Evolutionary conservation across 2,888 invertebrate genomes (phyloP).

Genomic region (Ectemnius continuus): DNA sequence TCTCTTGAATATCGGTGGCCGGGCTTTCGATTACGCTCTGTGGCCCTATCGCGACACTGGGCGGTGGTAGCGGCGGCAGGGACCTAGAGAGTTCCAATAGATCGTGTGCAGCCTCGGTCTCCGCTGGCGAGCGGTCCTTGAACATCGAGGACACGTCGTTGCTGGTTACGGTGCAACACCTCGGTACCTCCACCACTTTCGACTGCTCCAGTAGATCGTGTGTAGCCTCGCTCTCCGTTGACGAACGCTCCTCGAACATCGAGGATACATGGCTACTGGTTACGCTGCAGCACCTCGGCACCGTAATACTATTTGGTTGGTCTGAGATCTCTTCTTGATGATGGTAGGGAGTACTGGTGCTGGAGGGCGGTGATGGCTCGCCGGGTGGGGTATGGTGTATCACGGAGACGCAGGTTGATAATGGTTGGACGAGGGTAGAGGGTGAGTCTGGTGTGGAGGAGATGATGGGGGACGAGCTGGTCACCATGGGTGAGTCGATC

Average conservation of each 20-base stretch:
- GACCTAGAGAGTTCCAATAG: slow-evolving; percentile 87
- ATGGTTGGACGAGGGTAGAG: slow-evolving; percentile 19
- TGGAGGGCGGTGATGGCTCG: slow-evolving; percentile 40
- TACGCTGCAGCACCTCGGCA: slow-evolving; percentile 38
- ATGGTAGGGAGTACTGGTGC: slow-evolving; percentile 40
- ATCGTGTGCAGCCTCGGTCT: slow-evolving; percentile 94
- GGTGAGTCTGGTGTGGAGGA: slow-evolving; percentile 29
- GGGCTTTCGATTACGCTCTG: slow-evolving; percentile 79
- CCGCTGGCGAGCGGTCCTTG: slow-evolving; percentile 82
- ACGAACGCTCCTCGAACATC: slow-evolving; percentile 75
- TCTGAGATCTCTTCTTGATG: slow-evolving; percentile 23
- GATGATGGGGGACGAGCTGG: slow-evolving; percentile 15
- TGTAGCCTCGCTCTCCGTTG: slow-evolving; percentile 93
- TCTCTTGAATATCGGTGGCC: slow-evolving; percentile 73
- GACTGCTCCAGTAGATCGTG: slow-evolving; percentile 89
- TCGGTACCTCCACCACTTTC: slow-evolving; percentile 73
- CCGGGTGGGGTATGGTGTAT: slow-evolving; percentile 36
- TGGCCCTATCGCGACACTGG: slow-evolving; percentile 83
- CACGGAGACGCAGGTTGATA: slow-evolving; percentile 22
- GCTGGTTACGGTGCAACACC: slow-evolving; percentile 46
- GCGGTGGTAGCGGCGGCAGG: slow-evolving; percentile 86
- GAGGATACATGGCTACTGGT: slow-evolving; percentile 51
- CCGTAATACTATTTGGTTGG: slow-evolving; percentile 2
- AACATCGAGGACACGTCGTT: slow-evolving; percentile 63
- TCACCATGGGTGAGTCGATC: slow-evolving; percentile 22